Conservation (phyloP, 2,113 vertebrate genomes). For the Laticauda colubrina region DNA sequence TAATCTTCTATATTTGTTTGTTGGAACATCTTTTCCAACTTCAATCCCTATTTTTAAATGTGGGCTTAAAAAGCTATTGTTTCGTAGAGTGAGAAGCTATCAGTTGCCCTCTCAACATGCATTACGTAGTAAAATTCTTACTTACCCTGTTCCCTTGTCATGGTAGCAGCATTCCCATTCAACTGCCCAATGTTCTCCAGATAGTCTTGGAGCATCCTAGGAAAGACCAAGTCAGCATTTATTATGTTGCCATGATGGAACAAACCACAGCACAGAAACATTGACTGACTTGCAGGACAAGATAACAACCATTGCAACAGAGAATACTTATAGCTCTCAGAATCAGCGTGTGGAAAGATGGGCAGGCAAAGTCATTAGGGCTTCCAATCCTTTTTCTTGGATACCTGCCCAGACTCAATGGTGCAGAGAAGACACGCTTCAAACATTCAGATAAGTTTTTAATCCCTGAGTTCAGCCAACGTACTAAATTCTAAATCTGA, state of each 20-base stretch:
- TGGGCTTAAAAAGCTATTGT: background rate
- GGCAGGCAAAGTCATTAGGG: background rate
- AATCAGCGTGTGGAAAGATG: background rate
- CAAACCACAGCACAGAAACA: background rate
- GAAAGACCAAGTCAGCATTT: background rate
- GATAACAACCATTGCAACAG: background rate
- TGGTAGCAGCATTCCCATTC: conserved; percentile 59
- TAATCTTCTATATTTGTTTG: background rate
- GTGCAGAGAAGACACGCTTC: background rate
- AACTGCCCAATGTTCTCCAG: conserved; percentile 66
- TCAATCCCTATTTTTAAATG: background rate
- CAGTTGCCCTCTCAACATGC: background rate
- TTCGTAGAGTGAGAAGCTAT: background rate
- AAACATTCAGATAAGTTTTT: background rate
- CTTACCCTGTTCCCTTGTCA: conserved; percentile 85
- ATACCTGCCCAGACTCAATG: background rate
- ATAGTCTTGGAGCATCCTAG: conserved; percentile 74
- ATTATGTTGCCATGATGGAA: background rate
- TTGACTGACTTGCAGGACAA: background rate
- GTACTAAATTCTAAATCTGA: background rate
- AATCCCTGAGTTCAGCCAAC: background rate
- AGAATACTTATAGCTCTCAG: background rate
- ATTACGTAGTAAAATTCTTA: conserved; percentile 45
- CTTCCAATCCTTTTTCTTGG: background rate
- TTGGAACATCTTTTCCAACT: background rate